phyloP scores from a whole-genome alignment of 2,888 invertebrate species.

The Dryocosmus kuriphilus region DNA sequence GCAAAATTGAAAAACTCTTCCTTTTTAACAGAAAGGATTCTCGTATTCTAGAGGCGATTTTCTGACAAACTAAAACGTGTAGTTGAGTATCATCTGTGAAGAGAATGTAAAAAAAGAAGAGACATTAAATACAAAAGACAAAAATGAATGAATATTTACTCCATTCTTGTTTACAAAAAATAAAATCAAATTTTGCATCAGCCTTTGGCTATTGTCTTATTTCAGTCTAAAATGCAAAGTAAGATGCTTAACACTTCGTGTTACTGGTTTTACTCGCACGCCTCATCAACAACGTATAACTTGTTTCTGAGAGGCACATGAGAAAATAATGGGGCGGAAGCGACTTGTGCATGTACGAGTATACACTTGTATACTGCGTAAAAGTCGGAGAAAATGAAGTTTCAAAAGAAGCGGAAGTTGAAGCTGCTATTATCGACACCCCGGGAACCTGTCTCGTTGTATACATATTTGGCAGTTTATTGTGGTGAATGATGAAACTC shows the following conservation, averaged over 20 bases:
- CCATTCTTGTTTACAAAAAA: no score
- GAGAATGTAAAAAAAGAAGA: no score
- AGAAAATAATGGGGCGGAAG: constrained; percentile 20
- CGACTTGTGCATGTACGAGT: constrained; percentile 8
- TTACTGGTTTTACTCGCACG: neutral
- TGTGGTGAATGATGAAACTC: no score
- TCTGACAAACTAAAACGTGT: no score
- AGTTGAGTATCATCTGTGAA: no score
- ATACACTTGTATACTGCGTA: neutral
- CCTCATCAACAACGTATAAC: constrained; percentile 16
- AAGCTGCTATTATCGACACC: constrained; percentile 17
- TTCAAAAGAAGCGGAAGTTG: constrained; percentile 30
- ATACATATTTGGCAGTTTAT: neutral
- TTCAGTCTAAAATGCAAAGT: neutral
- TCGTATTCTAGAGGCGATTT: no score
- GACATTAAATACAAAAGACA: no score
- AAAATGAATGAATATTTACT: no score
- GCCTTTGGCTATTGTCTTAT: neutral
- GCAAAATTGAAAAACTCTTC: no score
- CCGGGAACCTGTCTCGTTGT: constrained; percentile 13
- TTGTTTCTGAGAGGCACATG: constrained; percentile 18
- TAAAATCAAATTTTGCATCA: neutral
- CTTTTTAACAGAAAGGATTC: no score
- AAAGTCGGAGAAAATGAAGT: constrained; percentile 28
- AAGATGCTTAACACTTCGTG: constrained; percentile 14